Conservation (phyloP, 2,113 vertebrate genomes). For the Electrona antarctica region DNA sequence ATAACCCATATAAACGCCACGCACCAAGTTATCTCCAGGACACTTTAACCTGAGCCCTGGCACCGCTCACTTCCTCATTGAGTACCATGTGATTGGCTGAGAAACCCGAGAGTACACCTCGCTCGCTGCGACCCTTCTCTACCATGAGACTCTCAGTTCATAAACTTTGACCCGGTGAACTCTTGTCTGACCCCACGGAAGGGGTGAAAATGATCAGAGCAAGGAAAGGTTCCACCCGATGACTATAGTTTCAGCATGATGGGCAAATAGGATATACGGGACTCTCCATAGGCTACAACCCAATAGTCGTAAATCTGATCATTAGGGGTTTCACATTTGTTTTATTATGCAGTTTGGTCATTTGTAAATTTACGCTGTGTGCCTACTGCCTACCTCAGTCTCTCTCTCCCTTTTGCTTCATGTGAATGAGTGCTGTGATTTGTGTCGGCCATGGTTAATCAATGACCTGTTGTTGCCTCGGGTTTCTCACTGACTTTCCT, state of each 20-base stretch:
- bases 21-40: conserved; percentile 8
- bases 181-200: conserved; percentile 16
- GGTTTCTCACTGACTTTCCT: conserved; percentile 35
- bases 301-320: not conserved
- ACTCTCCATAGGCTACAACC: not conserved
- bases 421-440: conserved; percentile 63
- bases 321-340: not conserved
- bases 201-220: not conserved
- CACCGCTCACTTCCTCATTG: conserved; percentile 26
- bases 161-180: conserved; percentile 62
- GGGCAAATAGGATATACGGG: not conserved
- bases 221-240: conserved; percentile 14
- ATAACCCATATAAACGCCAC: not conserved
- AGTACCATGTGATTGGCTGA: not conserved
- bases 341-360: not conserved
- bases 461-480: conserved; percentile 67
- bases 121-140: not conserved
- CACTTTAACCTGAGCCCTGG: conserved; percentile 34
- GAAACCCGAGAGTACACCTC: not conserved
- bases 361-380: conserved; percentile 24
- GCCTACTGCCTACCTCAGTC: not conserved
- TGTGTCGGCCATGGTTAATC: conserved; percentile 71
- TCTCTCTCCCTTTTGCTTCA: conserved; percentile 13
- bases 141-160: conserved; percentile 17
- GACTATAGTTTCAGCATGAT: not conserved